A percentile compares a stretch with the other conserved stretches of the same genome.
Conservation (phyloP, 2,888 invertebrate species). For the Limnephilus lunatus region DNA sequence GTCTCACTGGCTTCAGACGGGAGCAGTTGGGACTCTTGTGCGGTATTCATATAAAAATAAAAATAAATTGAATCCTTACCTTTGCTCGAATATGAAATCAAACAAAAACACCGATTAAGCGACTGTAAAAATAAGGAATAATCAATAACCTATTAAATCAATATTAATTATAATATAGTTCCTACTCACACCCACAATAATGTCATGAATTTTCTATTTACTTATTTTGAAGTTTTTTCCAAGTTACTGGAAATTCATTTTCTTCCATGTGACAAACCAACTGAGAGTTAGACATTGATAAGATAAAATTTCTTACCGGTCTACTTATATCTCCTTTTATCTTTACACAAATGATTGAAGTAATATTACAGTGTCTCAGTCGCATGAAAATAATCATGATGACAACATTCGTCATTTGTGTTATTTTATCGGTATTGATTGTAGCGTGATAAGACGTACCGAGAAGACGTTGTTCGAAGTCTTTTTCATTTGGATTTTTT, state of each 20-base stretch:
- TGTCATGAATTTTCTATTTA: background rate
- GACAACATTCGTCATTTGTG: background rate
- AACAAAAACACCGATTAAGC: too few relatives aligned
- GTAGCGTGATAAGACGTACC: background rate
- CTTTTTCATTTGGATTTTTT: background rate
- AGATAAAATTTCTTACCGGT: background rate
- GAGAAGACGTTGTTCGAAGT: background rate
- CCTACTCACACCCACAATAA: background rate
- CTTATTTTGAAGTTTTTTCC: background rate
- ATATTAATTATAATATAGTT: background rate
- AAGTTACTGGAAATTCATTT: background rate
- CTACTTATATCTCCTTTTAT: background rate
- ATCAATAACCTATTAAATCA: too few relatives aligned
- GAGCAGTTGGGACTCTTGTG: too few relatives aligned
- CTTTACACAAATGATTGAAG: background rate
- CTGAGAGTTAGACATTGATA: background rate
- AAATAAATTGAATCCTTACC: too few relatives aligned
- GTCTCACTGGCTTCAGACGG: too few relatives aligned
- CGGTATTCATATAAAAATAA: too few relatives aligned
- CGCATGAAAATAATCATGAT: background rate
- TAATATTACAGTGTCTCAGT: background rate
- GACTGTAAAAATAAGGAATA: too few relatives aligned
- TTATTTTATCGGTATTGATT: background rate
- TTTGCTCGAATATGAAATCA: too few relatives aligned
- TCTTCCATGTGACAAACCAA: background rate